Percentiles rank a stretch among this genome's conserved stretches.
These are phyloP conservation scores for Huso huso DNA, from an alignment of 2,797 vertebrate genomes.

Conservation along the genomic window DNA sequence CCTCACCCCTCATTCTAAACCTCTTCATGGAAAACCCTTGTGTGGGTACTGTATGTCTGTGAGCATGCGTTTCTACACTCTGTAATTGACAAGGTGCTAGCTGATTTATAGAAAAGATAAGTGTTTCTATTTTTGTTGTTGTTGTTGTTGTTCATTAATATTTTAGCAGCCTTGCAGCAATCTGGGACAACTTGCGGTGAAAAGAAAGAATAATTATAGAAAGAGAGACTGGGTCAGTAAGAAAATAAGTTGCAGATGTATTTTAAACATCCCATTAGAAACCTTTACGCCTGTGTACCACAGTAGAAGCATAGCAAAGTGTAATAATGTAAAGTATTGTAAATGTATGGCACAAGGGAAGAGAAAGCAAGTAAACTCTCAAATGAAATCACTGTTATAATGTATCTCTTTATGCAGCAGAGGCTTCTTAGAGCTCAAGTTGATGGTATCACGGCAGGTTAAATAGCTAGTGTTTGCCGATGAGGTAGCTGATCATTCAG, in stretches of 20 bases:
- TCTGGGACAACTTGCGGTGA: background rate
- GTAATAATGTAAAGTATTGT: background rate
- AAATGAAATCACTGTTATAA: background rate
- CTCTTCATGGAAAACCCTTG: too few species aligned
- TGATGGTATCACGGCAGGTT: too few species aligned
- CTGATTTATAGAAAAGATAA: background rate
- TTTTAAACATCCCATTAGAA: background rate
- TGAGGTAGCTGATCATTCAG: too few species aligned
- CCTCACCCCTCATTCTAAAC: too few species aligned
- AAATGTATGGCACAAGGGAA: background rate
- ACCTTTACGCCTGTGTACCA: background rate
- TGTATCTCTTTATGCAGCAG: background rate
- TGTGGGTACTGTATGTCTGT: too few species aligned
- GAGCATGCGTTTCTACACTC: too few species aligned
- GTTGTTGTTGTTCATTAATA: background rate
- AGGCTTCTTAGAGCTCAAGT: too few species aligned
- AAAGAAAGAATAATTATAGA: background rate
- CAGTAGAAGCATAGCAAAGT: background rate
- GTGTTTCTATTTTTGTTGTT: background rate
- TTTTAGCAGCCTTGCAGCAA: background rate
- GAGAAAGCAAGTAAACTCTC: background rate
- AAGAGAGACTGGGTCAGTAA: constrained; percentile 6
- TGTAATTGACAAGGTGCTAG: too few species aligned
- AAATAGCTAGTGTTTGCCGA: too few species aligned
- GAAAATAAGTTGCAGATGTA: background rate